phyloP scores from a whole-genome alignment of 2,888 invertebrate genomes.

The Bugulina stolonifera region DNA sequence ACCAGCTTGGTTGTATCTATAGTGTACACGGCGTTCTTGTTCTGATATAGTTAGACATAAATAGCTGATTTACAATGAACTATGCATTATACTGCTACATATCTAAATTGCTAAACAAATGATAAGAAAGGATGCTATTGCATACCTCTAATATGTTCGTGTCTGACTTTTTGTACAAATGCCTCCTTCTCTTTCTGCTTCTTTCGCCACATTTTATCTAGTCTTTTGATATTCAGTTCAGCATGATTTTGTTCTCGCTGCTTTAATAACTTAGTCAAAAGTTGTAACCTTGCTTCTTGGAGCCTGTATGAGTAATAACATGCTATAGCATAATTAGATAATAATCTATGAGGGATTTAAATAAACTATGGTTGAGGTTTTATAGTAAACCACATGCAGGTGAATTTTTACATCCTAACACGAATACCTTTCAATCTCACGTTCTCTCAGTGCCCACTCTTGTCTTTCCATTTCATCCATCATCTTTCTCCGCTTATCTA shows the following conservation, averaged over 20 bases:
- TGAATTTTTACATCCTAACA: not conserved
- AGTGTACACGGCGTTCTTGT: no score
- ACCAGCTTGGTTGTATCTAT: no score
- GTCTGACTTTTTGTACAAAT: constrained; percentile 45
- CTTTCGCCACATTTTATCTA: constrained; percentile 51
- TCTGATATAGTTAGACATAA: no score
- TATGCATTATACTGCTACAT: no score
- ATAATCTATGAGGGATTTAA: no score
- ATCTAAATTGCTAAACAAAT: no score
- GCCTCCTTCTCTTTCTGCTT: constrained; percentile 50
- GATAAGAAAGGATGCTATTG: no score
- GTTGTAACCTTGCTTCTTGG: constrained; percentile 54
- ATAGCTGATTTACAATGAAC: no score
- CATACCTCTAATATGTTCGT: constrained; percentile 52
- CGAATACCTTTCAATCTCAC: constrained; percentile 56
- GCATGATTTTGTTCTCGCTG: constrained; percentile 56
- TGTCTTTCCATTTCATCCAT: constrained; percentile 74
- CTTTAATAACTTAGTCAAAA: constrained; percentile 63
- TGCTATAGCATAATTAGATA: not conserved
- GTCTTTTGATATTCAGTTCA: constrained; percentile 47
- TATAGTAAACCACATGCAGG: no score
- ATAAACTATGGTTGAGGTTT: no score
- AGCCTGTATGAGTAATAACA: constrained; percentile 35
- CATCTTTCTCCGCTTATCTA: constrained; percentile 63
- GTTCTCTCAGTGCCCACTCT: constrained; percentile 76